Evolutionary conservation across 2,888 invertebrate species (phyloP).

Genomic region (Graphium colonna): DNA sequence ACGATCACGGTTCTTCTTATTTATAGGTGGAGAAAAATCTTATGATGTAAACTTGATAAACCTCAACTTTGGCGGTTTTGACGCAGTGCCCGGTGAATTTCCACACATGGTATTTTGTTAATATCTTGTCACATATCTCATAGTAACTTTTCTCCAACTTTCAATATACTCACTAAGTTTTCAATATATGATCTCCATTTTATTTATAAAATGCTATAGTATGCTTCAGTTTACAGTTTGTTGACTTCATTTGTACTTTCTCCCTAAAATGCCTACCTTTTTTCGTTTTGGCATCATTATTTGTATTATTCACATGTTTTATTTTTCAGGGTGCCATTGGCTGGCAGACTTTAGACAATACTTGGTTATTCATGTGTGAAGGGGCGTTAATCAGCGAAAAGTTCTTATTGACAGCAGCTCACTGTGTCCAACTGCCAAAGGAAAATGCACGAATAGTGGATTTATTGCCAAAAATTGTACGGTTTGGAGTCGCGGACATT

Average conservation of each 20-base stretch:
- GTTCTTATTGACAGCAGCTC: constrained; percentile 18
- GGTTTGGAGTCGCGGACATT: constrained; percentile 10
- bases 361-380: constrained; percentile 21
- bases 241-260: too few species aligned
- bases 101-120: constrained; percentile 12
- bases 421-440: not conserved
- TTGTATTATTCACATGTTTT: too few species aligned
- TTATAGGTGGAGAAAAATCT: not conserved
- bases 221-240: too few species aligned
- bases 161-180: too few species aligned
- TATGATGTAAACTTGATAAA: not conserved
- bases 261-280: too few species aligned
- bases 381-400: constrained; percentile 20
- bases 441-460: not conserved
- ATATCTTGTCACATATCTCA: too few species aligned
- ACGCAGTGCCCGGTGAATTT: constrained; percentile 11
- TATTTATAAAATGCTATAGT: too few species aligned
- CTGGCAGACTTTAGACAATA: constrained; percentile 8
- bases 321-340: constrained; percentile 19
- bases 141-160: too few species aligned
- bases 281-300: too few species aligned
- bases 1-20: too few species aligned
- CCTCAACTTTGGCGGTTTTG: constrained; percentile 9
- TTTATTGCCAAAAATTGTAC: constrained; percentile 7
- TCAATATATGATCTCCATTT: too few species aligned